Base-by-base conservation (phyloP, 2,113 vertebrate genomes). In the Corythoichthys intestinalis region DNA sequence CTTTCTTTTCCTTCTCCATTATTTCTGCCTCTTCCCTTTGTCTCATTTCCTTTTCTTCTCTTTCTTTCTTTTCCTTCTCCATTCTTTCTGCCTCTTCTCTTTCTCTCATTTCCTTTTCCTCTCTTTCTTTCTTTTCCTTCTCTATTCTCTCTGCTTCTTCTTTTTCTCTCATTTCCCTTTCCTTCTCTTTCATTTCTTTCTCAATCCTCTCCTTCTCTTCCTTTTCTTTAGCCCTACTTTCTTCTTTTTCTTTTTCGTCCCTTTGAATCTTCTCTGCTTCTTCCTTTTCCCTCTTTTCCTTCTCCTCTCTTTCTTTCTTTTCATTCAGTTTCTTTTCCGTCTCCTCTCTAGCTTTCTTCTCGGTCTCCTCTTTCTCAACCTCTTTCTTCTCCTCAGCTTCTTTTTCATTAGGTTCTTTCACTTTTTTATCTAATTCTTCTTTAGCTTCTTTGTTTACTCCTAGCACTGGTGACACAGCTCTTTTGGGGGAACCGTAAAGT, bases 401-500 rank as follows among this genome's bases (percentile, higher is more conserved):
- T 48, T 14, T 66, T 11, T 71, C 44, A 49, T 76, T 60, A 39
- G 44, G 65, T 6, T 83, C 71, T 68, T 44, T 54, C 3, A 28
- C 17, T 15, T 80, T 80, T 57, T 62, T 75, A 20, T 80, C 73
- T 0, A 63, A 65, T 39, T 54, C 79, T 8, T 70, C 73, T 35
- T 67, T 83, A 4, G 77, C 81, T 15, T 88, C 87, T 73, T 80
- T 87, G 73, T 65, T 79, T 15, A 74, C 41, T 50, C 75, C 79
- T 41, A 73, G 68, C 50, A 83, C 83, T 5, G 86, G 86, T 41
- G 87, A 90, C 14, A 54, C 2, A 3, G 66, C 9, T 80, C 86
- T 88, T 70, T 90, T 90, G 0, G 87, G 89, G 41, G 89, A 90
- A 13, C 89, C 87, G 17, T 90, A 89, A 0, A 64, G 44, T 62